Evolutionary conservation across 2,113 vertebrate species (phyloP).

Genomic region (Scomber japonicus): DNA sequence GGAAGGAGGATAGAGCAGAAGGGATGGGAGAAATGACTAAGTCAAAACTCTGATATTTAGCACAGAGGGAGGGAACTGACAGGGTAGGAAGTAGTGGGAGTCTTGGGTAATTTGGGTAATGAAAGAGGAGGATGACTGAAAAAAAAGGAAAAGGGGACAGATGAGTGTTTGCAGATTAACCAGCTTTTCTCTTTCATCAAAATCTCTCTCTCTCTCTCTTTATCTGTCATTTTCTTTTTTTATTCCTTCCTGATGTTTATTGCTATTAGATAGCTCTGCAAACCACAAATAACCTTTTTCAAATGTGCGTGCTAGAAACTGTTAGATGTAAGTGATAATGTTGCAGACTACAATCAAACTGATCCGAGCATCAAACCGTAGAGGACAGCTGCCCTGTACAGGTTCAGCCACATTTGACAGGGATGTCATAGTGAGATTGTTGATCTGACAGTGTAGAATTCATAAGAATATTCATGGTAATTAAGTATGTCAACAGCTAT

Average conservation of each 20-base stretch:
- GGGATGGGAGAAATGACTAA: conserved; percentile 29
- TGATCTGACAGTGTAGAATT: conserved; percentile 20
- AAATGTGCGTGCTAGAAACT: background rate
- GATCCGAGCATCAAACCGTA: conserved; percentile 1
- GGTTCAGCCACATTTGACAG: background rate
- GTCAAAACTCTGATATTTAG: conserved; percentile 53
- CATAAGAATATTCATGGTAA: conserved; percentile 10
- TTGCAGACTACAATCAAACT: background rate
- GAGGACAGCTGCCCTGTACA: background rate
- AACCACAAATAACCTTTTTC: conserved; percentile 22
- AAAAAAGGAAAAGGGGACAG: conserved; percentile 26
- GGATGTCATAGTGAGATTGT: background rate
- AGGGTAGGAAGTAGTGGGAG: conserved; percentile 47
- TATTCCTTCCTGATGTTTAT: background rate
- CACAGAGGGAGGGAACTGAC: conserved; percentile 42
- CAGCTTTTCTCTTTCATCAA: conserved; percentile 41
- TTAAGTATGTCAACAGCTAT: conserved; percentile 9
- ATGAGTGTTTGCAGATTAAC: conserved; percentile 43
- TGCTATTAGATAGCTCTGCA: background rate
- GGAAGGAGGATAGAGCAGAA: conserved; percentile 52
- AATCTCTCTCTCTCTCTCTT: conserved; percentile 7
- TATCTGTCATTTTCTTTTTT: conserved; percentile 29
- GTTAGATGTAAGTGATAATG: background rate
- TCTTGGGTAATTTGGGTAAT: conserved; percentile 51
- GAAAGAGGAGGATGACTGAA: conserved; percentile 51